Evolutionary conservation across 2,113 vertebrate genomes (phyloP).

Genomic region (Toxotes jaculatrix): DNA sequence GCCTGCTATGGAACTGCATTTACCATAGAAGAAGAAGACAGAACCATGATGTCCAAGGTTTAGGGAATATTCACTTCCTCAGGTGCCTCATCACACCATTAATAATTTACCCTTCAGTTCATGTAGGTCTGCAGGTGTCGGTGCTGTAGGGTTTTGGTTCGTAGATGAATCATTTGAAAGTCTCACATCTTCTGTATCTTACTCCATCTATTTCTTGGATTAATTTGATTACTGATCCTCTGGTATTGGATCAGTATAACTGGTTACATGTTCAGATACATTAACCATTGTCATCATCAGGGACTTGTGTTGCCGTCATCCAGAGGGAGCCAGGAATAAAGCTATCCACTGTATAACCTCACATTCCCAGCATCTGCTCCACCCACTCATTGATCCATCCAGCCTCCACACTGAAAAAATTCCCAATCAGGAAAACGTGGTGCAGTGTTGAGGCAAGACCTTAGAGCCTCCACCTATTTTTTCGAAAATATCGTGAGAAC

Average conservation of each 20-base stretch:
- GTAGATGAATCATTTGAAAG: not conserved
- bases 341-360: constrained; percentile 32
- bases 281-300: constrained; percentile 2
- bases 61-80: constrained; percentile 15
- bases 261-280: constrained; percentile 17
- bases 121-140: constrained; percentile 15
- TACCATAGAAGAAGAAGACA: not conserved
- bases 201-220: constrained; percentile 26
- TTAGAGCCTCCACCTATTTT: constrained; percentile 45
- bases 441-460: constrained; percentile 29
- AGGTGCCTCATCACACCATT: not conserved
- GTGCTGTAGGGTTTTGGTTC: constrained; percentile 11
- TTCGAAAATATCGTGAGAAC: constrained; percentile 41
- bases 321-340: constrained; percentile 21
- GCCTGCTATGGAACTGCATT: constrained; percentile 4
- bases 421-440: constrained; percentile 29
- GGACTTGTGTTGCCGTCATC: constrained; percentile 9
- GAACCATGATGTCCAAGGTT: not conserved
- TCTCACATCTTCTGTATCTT: constrained; percentile 5
- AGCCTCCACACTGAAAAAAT: constrained; percentile 6
- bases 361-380: constrained; percentile 31
- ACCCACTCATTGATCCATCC: constrained; percentile 11
- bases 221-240: constrained; percentile 1
- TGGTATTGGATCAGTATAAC: not conserved
- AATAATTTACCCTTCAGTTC: not conserved